Percentiles rank a stretch among this genome's conserved stretches.
These are phyloP conservation scores for Notiomystis cincta DNA, from an alignment of 2,113 vertebrate species.

Conservation along the genomic window DNA sequence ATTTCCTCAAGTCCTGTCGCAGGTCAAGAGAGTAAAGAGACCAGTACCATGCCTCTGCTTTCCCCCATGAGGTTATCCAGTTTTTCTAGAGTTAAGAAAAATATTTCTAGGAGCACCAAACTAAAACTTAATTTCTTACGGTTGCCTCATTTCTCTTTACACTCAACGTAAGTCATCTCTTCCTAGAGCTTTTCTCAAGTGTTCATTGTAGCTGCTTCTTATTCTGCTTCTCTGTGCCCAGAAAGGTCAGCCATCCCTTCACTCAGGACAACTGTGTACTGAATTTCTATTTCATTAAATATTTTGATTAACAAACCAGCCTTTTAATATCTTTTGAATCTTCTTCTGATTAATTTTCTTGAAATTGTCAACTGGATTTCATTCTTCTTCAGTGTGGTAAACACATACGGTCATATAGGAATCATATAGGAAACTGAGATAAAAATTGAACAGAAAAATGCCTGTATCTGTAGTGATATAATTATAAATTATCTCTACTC, in stretches of 20 bases:
- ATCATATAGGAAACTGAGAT: neutral
- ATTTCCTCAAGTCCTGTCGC: neutral
- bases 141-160: neutral
- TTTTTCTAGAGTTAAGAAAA: neutral
- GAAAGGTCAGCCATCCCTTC: neutral
- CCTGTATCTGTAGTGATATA: neutral
- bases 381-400: neutral
- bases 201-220: neutral
- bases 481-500: neutral
- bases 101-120: neutral
- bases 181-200: neutral
- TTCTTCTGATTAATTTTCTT: neutral
- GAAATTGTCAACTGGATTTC: neutral
- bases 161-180: neutral
- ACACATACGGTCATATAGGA: neutral
- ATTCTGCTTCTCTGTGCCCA: neutral
- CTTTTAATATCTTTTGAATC: neutral
- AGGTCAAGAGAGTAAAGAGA: fast-evolving
- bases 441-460: neutral
- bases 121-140: neutral
- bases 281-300: neutral
- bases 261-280: neutral
- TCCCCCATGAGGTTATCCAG: neutral
- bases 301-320: neutral
- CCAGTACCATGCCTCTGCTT: fast-evolving